These are phyloP conservation scores for Phrynosoma platyrhinos DNA, from an alignment of 2,113 vertebrate genomes.

Conservation along the genomic window DNA sequence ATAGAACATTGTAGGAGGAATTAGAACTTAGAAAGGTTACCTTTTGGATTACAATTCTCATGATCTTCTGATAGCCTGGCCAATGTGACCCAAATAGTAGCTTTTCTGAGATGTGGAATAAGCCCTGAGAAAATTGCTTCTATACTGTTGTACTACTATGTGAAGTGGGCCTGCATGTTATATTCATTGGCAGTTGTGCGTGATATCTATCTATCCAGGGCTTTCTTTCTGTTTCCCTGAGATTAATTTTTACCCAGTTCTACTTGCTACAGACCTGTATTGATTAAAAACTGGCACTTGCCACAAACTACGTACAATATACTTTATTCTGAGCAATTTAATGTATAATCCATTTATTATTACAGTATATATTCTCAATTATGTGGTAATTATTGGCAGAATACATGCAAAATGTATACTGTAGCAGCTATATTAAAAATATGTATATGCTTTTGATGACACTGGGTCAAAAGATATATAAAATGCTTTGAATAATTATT, in stretches of 20 bases:
- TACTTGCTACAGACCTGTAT: not conserved
- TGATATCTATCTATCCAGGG: not conserved
- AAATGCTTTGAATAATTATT: constrained; percentile 40
- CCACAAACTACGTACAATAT: not conserved
- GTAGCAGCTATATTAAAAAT: not conserved
- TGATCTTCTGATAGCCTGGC: no score
- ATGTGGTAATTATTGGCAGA: not conserved
- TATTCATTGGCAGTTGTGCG: rapidly evolving
- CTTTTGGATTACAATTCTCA: no score
- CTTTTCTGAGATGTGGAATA: no score
- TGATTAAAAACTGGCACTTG: not conserved
- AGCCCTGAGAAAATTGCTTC: not conserved
- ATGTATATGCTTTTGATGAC: constrained; percentile 3
- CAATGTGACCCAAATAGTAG: no score
- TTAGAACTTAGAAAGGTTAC: no score
- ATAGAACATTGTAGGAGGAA: not conserved
- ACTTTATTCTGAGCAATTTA: not conserved
- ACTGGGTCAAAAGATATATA: constrained; percentile 17
- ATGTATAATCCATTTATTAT: not conserved
- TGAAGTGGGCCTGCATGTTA: rapidly evolving
- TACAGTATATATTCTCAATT: not conserved
- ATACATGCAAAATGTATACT: not conserved
- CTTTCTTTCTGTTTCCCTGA: not conserved
- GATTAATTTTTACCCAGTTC: not conserved
- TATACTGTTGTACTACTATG: not conserved